Evolutionary conservation across 2,888 invertebrate genomes (phyloP).

Genomic region (Lepidocyrtinus sp.): DNA sequence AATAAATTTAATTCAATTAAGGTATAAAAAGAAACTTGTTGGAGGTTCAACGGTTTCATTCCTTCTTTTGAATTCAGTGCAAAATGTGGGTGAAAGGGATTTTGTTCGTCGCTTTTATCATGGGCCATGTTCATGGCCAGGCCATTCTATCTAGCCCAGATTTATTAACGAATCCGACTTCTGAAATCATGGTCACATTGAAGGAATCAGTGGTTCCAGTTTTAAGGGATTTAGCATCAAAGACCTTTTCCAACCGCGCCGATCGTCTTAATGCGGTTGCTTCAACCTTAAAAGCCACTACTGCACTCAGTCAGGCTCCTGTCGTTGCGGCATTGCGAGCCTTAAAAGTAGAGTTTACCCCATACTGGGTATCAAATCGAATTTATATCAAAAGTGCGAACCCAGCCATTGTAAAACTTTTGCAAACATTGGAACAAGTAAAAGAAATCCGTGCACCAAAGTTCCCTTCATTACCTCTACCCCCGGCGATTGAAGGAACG

Average conservation of each 20-base stretch:
- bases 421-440: slow-evolving; percentile 19
- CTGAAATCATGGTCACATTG: slow-evolving; percentile 28
- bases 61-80: neutral
- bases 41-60: slow-evolving; percentile 27
- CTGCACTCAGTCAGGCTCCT: slow-evolving; percentile 28
- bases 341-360: slow-evolving; percentile 20
- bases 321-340: slow-evolving; percentile 21
- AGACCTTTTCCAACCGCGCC: slow-evolving; percentile 1
- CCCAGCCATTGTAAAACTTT: slow-evolving; percentile 21
- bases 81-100: slow-evolving; percentile 7
- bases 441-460: slow-evolving; percentile 26
- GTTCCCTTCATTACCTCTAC: slow-evolving; percentile 22
- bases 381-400: slow-evolving; percentile 33
- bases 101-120: neutral
- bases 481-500: slow-evolving; percentile 30
- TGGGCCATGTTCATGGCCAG: slow-evolving; percentile 9
- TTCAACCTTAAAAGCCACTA: slow-evolving; percentile 21
- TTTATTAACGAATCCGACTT: slow-evolving; percentile 14
- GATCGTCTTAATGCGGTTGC: neutral
- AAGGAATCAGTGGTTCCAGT: slow-evolving; percentile 16
- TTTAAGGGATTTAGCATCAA: slow-evolving; percentile 21
- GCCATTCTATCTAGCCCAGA: neutral
- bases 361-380: slow-evolving; percentile 18
- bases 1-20: too few species aligned
- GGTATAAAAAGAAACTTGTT: slow-evolving; percentile 32